Evolutionary conservation across 2,113 vertebrate species (phyloP).

Genomic region (Bagarius yarrelli): DNA sequence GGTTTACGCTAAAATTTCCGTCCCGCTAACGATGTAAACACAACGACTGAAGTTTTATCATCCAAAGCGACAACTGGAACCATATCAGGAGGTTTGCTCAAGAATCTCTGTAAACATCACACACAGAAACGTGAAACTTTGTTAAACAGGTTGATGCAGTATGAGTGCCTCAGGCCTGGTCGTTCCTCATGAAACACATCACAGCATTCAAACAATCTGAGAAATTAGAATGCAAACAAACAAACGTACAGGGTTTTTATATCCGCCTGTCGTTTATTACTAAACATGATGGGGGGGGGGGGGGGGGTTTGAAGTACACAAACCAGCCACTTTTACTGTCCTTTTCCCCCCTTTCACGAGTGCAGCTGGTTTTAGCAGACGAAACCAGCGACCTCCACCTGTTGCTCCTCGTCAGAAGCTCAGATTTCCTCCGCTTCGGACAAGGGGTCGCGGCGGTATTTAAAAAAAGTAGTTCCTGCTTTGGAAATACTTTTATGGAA

Average conservation of each 20-base stretch:
- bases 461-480: conserved; percentile 9
- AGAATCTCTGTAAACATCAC: conserved; percentile 49
- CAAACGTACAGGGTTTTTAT: background rate
- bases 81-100: conserved; percentile 28
- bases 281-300: conserved; percentile 11
- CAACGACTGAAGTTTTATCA: conserved; percentile 1
- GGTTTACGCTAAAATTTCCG: background rate
- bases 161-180: background rate
- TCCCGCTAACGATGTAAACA: conserved; percentile 23
- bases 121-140: conserved; percentile 17
- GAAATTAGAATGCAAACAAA: background rate
- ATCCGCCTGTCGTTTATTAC: background rate
- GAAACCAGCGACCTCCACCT: conserved; percentile 50
- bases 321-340: conserved; percentile 13
- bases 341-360: conserved; percentile 32
- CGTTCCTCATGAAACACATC: background rate
- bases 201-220: background rate
- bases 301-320: conserved; percentile 26
- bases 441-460: background rate
- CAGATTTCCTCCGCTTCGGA: conserved; percentile 45
- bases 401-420: conserved; percentile 48
- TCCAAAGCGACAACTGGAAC: conserved; percentile 12
- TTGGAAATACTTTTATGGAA: conserved; percentile 28
- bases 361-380: conserved; percentile 53
- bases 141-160: conserved; percentile 11